Evolutionary conservation across 2,113 vertebrate species (phyloP).

Genomic region (Hemiscyllium ocellatum): DNA sequence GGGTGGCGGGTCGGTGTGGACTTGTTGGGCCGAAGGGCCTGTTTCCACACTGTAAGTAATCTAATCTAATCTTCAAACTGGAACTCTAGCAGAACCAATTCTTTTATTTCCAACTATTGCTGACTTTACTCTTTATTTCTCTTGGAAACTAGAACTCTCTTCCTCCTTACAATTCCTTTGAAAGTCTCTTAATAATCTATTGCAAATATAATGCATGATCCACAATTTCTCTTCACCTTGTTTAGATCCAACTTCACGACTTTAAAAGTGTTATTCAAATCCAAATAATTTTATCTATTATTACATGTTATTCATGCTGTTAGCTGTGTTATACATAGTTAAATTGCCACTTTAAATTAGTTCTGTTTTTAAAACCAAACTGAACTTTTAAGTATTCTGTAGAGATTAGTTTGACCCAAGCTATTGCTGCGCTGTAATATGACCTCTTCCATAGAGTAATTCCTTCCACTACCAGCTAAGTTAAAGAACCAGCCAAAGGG

Average conservation of each 20-base stretch:
- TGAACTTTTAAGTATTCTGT: slow-evolving; percentile 19
- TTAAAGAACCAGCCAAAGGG: background rate
- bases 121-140: too few relatives aligned
- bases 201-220: background rate
- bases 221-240: background rate
- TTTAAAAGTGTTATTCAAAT: background rate
- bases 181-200: background rate
- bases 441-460: slow-evolving; percentile 1
- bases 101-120: too few relatives aligned
- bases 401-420: background rate
- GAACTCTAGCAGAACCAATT: too few relatives aligned
- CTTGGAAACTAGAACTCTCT: background rate
- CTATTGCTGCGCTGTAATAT: background rate
- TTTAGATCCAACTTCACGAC: background rate
- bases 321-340: background rate
- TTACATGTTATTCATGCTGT: background rate
- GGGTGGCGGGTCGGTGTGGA: too few relatives aligned
- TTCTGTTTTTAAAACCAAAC: background rate
- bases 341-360: background rate
- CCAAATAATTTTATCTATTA: background rate
- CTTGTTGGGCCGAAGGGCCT: too few relatives aligned
- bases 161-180: background rate
- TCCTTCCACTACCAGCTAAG: background rate
- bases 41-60: too few relatives aligned
- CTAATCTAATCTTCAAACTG: too few relatives aligned